A percentile compares a stretch with the other conserved stretches of the same genome.
Conservation (phyloP, 2,888 invertebrate genomes). For the Eretmocerus hayati region DNA sequence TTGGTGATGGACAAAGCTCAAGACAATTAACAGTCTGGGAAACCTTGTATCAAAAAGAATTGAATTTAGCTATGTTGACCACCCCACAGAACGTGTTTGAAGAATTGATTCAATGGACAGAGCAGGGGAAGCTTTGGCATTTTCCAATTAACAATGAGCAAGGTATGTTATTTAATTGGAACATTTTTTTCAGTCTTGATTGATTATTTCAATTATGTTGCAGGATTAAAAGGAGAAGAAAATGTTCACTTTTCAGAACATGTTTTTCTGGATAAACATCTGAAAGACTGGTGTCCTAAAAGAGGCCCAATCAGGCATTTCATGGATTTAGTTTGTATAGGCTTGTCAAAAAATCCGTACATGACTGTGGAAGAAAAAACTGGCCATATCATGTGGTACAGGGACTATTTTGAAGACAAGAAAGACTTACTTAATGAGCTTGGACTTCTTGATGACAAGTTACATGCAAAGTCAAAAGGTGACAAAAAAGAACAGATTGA, state of each 20-base stretch:
- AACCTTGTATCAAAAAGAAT: constrained; percentile 56
- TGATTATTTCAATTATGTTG: constrained; percentile 23
- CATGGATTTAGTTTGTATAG: constrained; percentile 93
- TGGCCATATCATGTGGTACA: constrained; percentile 87
- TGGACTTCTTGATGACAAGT: constrained; percentile 51
- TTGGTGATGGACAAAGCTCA: constrained; percentile 31
- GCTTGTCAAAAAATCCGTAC: constrained; percentile 90
- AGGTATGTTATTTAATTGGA: constrained; percentile 57
- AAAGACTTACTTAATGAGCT: constrained; percentile 62
- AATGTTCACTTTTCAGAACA: constrained; percentile 85
- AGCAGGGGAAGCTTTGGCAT: constrained; percentile 90
- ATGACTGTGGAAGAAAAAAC: constrained; percentile 80
- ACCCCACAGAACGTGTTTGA: constrained; percentile 85
- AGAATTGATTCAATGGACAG: constrained; percentile 90
- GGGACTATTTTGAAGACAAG: constrained; percentile 79
- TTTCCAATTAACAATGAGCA: constrained; percentile 98
- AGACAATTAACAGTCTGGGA: constrained; percentile 63
- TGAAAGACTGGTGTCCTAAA: constrained; percentile 84
- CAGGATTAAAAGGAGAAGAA: constrained; percentile 61
- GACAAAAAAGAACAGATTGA: constrained; percentile 5
- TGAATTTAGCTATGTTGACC: constrained; percentile 61
- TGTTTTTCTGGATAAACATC: constrained; percentile 80
- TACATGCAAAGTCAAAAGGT: background rate
- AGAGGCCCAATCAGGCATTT: constrained; percentile 90
- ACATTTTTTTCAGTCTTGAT: constrained; percentile 1